Evolutionary conservation across 2,797 vertebrate genomes (phyloP).

Genomic region (Kryptolebias ocellatus): DNA sequence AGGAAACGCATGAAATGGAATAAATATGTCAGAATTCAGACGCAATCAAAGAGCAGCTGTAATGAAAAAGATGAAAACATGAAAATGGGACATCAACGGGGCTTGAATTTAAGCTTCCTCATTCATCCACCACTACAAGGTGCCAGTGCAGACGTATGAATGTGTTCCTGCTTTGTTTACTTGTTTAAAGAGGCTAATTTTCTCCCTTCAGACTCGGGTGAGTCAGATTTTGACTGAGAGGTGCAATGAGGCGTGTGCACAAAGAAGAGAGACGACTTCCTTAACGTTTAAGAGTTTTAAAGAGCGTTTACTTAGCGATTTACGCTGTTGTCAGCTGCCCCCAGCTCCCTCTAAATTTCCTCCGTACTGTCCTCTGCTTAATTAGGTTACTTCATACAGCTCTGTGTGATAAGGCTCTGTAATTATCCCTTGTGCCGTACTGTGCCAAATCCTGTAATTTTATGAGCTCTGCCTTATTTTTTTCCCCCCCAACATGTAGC

Average conservation of each 20-base stretch:
- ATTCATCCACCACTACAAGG: conserved; percentile 15
- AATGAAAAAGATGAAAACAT: background rate
- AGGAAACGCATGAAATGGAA: too few species aligned
- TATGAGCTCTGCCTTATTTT: conserved; percentile 58
- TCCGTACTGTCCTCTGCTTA: conserved; percentile 59
- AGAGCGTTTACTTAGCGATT: conserved; percentile 69
- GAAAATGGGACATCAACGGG: background rate
- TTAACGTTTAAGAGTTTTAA: conserved; percentile 60
- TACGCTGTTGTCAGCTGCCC: conserved; percentile 63
- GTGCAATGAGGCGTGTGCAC: conserved; percentile 39
- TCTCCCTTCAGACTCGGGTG: conserved; percentile 34
- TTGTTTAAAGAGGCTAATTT: conserved; percentile 42
- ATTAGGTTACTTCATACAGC: conserved; percentile 76
- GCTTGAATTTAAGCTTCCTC: conserved; percentile 7
- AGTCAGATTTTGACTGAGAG: conserved; percentile 41
- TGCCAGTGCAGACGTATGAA: conserved; percentile 14
- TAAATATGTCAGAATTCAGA: too few species aligned
- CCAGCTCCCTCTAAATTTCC: conserved; percentile 55
- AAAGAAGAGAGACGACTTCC: conserved; percentile 47
- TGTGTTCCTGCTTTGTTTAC: conserved; percentile 25
- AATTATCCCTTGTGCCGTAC: conserved; percentile 78
- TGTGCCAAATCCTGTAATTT: conserved; percentile 69
- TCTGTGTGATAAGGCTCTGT: conserved; percentile 65
- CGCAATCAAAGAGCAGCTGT: background rate
- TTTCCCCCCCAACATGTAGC: conserved; percentile 39